Evolutionary conservation across 2,797 vertebrate species (phyloP).

Genomic region (Ctenochaetus hawaiiensis): DNA sequence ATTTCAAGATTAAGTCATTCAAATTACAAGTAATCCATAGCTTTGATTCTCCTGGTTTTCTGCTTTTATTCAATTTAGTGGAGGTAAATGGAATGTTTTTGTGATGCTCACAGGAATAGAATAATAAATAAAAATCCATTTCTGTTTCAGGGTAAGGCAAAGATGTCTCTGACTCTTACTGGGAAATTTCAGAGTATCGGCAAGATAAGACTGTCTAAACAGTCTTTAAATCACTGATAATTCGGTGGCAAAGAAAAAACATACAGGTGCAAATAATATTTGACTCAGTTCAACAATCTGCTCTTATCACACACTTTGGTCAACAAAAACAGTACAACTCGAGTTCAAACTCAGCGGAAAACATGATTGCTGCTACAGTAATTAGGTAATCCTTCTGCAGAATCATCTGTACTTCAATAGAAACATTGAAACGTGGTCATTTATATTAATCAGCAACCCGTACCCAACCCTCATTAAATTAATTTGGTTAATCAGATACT

Average conservation of each 20-base stretch:
- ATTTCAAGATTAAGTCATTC: not conserved
- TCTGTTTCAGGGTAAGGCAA: too few species aligned
- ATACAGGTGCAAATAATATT: not conserved
- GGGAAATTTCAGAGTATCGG: not conserved
- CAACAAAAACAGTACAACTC: not conserved
- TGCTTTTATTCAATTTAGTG: too few species aligned
- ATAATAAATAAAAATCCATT: too few species aligned
- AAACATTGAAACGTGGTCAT: not conserved
- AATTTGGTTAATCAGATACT: slow-evolving; percentile 9
- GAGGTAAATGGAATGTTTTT: too few species aligned
- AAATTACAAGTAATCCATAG: not conserved
- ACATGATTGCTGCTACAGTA: not conserved
- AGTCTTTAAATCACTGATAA: not conserved
- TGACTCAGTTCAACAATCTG: not conserved
- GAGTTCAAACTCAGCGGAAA: not conserved
- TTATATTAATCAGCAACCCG: slow-evolving; percentile 4
- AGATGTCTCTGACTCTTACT: not conserved
- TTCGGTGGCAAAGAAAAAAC: not conserved
- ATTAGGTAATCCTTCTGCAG: slow-evolving; percentile 1
- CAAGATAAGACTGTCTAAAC: not conserved
- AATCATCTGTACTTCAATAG: not conserved
- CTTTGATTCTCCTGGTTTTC: too few species aligned
- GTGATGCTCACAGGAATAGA: too few species aligned
- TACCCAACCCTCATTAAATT: not conserved
- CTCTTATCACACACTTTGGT: not conserved